These are phyloP conservation scores for Phragmatobia fuliginosa DNA, from an alignment of 2,888 invertebrate species.

Conservation along the genomic window DNA sequence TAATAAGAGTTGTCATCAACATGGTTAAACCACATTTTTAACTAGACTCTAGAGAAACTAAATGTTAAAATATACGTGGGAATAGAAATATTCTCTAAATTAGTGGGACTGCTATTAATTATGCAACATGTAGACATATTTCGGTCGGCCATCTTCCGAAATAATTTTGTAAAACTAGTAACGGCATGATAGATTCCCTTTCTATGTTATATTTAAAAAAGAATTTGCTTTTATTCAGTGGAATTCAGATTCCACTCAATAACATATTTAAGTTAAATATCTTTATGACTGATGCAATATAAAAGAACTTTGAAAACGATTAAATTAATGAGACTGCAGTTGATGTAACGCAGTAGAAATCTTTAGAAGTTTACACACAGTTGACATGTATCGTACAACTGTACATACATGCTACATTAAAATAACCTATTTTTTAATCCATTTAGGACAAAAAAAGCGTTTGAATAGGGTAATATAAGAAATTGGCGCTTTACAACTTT, in stretches of 20 bases:
- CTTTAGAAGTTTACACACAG: too few relatives aligned
- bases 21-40: slow-evolving; percentile 16
- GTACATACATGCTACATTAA: too few relatives aligned
- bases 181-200: slow-evolving; percentile 59
- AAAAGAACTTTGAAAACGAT: neutral
- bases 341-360: neutral
- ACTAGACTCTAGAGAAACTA: slow-evolving; percentile 7
- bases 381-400: too few relatives aligned
- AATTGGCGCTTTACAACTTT: too few relatives aligned
- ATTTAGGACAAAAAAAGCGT: neutral
- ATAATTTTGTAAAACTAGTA: slow-evolving; percentile 62
- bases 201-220: slow-evolving; percentile 39
- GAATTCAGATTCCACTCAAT: slow-evolving; percentile 23
- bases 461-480: neutral
- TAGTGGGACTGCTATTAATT: slow-evolving; percentile 66
- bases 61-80: slow-evolving; percentile 27
- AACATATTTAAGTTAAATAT: slow-evolving; percentile 7
- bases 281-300: neutral
- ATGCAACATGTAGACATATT: slow-evolving; percentile 67
- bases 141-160: slow-evolving; percentile 66
- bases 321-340: neutral
- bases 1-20: slow-evolving; percentile 14
- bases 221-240: slow-evolving; percentile 42
- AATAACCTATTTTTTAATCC: neutral
- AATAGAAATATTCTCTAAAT: slow-evolving; percentile 55